phyloP scores from a whole-genome alignment of 2,113 vertebrate genomes.

The Enhydra lutris region DNA sequence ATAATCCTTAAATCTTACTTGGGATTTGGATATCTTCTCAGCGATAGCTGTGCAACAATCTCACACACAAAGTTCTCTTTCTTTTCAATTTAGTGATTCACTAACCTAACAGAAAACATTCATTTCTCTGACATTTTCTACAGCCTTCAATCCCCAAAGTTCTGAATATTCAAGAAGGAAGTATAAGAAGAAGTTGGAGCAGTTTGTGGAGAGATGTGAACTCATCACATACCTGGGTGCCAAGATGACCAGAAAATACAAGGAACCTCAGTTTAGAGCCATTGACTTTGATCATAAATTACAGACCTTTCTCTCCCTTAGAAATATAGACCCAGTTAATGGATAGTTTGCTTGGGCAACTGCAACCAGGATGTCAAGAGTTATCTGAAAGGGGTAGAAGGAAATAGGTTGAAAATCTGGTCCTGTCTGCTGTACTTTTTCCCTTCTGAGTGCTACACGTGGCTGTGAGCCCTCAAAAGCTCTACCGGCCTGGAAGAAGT shows the following conservation, averaged over 20 bases:
- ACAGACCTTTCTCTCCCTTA: slow-evolving; percentile 86
- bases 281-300: slow-evolving; percentile 87
- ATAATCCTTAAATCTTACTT: background rate
- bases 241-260: slow-evolving; percentile 85
- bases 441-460: background rate
- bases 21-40: background rate
- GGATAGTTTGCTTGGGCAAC: background rate
- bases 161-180: slow-evolving; percentile 81
- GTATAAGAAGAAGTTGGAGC: slow-evolving; percentile 89
- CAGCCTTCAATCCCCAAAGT: slow-evolving; percentile 90
- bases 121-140: slow-evolving; percentile 31
- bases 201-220: slow-evolving; percentile 88
- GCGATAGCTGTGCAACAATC: background rate
- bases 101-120: slow-evolving; percentile 38
- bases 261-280: slow-evolving; percentile 81
- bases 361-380: background rate
- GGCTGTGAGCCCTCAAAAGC: background rate
- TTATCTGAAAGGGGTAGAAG: background rate
- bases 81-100: slow-evolving; percentile 10
- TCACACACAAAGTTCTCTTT: background rate
- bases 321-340: slow-evolving; percentile 61
- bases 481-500: background rate
- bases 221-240: slow-evolving; percentile 90
- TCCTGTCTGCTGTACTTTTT: background rate
- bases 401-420: background rate